These are phyloP conservation scores for Dendrophyllia cribrosa DNA, from an alignment of 64 coral and sea anemone species.

Conservation along the genomic window DNA sequence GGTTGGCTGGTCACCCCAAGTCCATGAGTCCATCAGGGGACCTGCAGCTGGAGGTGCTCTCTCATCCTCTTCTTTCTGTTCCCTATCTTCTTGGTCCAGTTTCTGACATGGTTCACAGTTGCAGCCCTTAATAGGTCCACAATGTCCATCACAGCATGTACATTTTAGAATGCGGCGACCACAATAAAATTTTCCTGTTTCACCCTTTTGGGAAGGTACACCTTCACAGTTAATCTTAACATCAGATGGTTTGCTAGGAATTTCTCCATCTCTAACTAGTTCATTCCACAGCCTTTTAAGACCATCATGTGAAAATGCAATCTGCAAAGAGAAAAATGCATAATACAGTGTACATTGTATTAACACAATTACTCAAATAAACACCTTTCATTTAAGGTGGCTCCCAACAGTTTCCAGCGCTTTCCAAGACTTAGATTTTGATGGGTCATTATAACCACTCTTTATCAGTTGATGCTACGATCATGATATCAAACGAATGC, in stretches of 20 bases:
- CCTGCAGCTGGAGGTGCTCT: conserved; percentile 58
- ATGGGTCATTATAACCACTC: no score
- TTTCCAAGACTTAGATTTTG: no score
- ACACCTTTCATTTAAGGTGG: no score
- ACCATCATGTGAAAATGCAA: conserved; percentile 89
- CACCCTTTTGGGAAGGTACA: conserved; percentile 85
- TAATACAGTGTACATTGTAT: neutral
- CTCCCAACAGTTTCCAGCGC: no score
- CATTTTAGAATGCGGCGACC: conserved; percentile 83
- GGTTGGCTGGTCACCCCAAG: conserved; percentile 92
- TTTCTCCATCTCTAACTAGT: conserved; percentile 98
- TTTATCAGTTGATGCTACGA: no score
- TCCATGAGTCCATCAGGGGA: conserved; percentile 95
- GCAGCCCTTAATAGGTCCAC: conserved; percentile 80
- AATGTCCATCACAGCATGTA: conserved; percentile 86
- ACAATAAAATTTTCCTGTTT: conserved; percentile 90
- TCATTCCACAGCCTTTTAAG: conserved; percentile 99
- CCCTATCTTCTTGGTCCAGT: conserved; percentile 88
- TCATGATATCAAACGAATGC: no score
- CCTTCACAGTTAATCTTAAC: conserved; percentile 72
- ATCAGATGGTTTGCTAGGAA: conserved; percentile 63
- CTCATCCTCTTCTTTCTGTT: conserved; percentile 91
- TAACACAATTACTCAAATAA: neutral
- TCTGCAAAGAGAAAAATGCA: conserved; percentile 21
- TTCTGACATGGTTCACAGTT: conserved; percentile 90